phyloP scores from a whole-genome alignment of 2,797 vertebrate genomes.

The Enoplosus armatus region DNA sequence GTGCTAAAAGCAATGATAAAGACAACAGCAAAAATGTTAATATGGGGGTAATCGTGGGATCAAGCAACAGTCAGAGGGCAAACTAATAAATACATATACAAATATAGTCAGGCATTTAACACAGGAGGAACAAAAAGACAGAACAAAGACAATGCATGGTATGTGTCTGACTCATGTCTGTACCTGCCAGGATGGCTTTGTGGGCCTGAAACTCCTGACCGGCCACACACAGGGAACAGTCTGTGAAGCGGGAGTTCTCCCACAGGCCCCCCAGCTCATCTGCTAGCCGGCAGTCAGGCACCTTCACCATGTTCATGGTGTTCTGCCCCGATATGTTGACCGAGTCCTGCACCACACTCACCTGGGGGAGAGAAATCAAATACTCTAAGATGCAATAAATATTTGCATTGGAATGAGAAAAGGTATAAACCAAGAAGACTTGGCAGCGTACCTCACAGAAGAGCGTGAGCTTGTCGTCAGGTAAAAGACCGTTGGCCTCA shows the following conservation, averaged over 20 bases:
- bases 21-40: not conserved
- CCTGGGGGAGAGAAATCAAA: conserved; percentile 77
- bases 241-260: conserved; percentile 98
- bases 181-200: conserved; percentile 99
- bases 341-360: conserved; percentile 98
- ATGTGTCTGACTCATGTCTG: conserved; percentile 13
- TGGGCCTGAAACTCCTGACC: conserved; percentile 99
- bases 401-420: not conserved
- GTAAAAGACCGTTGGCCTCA: conserved; percentile 96
- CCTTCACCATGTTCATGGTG: conserved; percentile 99
- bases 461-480: conserved; percentile 97
- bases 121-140: not conserved
- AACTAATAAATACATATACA: not conserved
- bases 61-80: not conserved
- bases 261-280: conserved; percentile 97
- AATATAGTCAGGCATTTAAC: not conserved
- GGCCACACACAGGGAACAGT: conserved; percentile 96
- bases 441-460: conserved; percentile 92
- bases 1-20: conserved; percentile 82
- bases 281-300: conserved; percentile 96
- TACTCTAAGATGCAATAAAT: not conserved
- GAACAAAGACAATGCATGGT: not conserved
- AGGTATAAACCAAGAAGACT: not conserved
- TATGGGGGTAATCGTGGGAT: not conserved
- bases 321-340: conserved; percentile 99